Evolutionary conservation across 2,888 invertebrate genomes (phyloP).

Genomic region (Sinhomidia bicolor): DNA sequence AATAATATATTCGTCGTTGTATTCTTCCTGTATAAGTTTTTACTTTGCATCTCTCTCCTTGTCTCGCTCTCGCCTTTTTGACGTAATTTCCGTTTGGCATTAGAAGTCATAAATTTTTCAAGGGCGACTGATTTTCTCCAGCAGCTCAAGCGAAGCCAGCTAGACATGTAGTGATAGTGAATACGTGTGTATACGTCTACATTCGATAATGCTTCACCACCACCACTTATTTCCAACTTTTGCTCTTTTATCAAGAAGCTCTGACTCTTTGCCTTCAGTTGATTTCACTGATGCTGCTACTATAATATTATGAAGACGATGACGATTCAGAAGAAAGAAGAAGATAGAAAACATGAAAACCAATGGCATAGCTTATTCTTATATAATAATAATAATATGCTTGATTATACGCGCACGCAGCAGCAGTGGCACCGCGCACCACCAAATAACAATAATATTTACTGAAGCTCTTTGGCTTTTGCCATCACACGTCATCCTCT

Average conservation of each 20-base stretch:
- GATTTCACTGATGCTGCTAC: constrained; percentile 2
- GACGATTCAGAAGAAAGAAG: background rate
- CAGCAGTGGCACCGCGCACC: background rate
- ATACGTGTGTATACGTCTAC: background rate
- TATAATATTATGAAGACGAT: background rate
- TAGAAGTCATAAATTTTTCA: constrained; percentile 80
- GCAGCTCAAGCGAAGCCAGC: constrained; percentile 62
- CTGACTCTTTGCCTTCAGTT: background rate
- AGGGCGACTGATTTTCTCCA: constrained; percentile 80
- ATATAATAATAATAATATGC: background rate
- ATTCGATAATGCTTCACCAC: constrained; percentile 27
- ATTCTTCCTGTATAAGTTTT: too few species aligned
- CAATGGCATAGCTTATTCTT: background rate
- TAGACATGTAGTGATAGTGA: constrained; percentile 19
- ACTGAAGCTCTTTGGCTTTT: constrained; percentile 36
- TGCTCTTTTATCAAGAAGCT: background rate
- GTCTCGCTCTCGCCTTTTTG: constrained; percentile 75
- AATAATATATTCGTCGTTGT: too few species aligned
- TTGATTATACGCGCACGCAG: constrained; percentile 18
- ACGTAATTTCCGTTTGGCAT: constrained; percentile 81
- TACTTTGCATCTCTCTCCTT: constrained; percentile 20
- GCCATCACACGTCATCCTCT: constrained; percentile 39
- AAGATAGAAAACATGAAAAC: constrained; percentile 4
- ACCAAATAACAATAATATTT: constrained; percentile 30
- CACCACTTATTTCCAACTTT: constrained; percentile 13